phyloP scores from a whole-genome alignment of 2,888 invertebrate genomes.

The Volucella inflata region DNA sequence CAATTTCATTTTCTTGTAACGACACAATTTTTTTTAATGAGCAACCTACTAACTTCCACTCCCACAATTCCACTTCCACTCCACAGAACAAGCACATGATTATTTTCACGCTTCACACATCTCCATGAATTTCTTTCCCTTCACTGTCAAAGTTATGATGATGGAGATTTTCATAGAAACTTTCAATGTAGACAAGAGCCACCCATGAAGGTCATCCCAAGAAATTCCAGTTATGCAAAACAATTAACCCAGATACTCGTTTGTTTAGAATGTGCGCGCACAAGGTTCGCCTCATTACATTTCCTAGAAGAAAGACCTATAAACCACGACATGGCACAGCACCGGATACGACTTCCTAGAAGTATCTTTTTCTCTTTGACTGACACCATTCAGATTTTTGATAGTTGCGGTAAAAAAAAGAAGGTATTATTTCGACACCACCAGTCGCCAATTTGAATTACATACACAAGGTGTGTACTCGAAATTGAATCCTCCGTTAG shows the following conservation, averaged over 20 bases:
- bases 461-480: background rate
- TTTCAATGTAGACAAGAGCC: background rate
- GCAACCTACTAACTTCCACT: background rate
- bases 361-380: conserved; percentile 2
- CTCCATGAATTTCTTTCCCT: background rate
- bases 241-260: conserved; percentile 27
- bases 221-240: conserved; percentile 29
- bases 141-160: background rate
- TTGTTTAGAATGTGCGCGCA: conserved; percentile 8
- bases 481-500: conserved; percentile 2
- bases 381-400: background rate
- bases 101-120: conserved; percentile 19
- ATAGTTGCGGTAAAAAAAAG: conserved; percentile 3
- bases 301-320: background rate
- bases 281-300: conserved; percentile 18
- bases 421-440: background rate
- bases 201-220: conserved; percentile 23
- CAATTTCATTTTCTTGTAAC: too few species aligned
- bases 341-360: conserved; percentile 13
- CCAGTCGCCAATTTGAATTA: background rate
- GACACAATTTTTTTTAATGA: background rate
- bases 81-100: background rate
- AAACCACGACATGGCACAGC: background rate
- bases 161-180: background rate
- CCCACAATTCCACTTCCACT: background rate